Evolutionary conservation across 2,888 invertebrate genomes (phyloP).

Genomic region (Eupeodes latifasciatus): DNA sequence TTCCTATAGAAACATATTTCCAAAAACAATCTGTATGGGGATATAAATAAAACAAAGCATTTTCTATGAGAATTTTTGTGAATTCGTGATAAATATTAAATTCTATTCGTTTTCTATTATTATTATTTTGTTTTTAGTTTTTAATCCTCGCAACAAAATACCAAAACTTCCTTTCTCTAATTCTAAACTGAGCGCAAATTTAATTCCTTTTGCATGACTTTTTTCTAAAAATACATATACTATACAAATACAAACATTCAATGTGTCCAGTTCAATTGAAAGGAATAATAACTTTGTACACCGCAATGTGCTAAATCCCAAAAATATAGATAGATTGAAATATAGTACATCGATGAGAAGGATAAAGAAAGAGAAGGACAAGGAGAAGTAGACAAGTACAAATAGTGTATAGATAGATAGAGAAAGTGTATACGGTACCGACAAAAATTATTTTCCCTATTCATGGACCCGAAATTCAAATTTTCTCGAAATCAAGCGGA

Average conservation of each 20-base stretch:
- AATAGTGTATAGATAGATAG: too few species aligned
- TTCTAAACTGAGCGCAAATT: constrained; percentile 11
- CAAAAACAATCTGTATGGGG: too few species aligned
- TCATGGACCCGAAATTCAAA: constrained; percentile 58
- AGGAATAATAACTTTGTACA: constrained; percentile 38
- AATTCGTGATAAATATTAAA: too few species aligned
- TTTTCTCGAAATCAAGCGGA: constrained; percentile 63
- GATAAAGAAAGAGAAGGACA: not conserved
- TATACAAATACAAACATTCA: not conserved
- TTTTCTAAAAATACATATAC: not conserved
- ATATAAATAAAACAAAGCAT: too few species aligned
- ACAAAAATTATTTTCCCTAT: constrained; percentile 18
- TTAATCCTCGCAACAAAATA: constrained; percentile 24
- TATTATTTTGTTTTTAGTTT: not conserved
- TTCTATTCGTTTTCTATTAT: too few species aligned
- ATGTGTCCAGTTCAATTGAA: constrained; percentile 46
- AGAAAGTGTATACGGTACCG: not conserved
- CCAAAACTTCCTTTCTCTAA: constrained; percentile 19
- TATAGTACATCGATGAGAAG: not conserved
- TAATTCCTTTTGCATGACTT: constrained; percentile 31
- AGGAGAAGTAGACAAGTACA: too few species aligned
- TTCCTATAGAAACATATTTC: too few species aligned
- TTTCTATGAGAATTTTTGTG: too few species aligned
- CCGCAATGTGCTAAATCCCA: constrained; percentile 31
- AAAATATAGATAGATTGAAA: not conserved